Percentiles rank a stretch among this genome's conserved stretches.
phyloP scores from a whole-genome alignment of 2,113 vertebrate genomes.

The Vidua chalybeata region DNA sequence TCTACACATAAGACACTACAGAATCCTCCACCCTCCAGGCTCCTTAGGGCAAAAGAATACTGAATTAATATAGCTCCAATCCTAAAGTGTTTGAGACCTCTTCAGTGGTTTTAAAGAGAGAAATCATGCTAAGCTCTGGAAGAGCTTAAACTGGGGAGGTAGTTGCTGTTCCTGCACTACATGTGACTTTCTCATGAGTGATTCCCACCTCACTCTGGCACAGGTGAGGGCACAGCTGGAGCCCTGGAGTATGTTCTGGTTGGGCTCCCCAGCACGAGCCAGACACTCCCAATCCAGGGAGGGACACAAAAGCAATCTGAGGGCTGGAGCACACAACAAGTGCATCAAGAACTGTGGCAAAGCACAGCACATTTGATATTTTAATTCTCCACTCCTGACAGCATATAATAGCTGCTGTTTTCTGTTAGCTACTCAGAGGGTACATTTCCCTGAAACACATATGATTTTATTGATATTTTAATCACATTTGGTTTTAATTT shows the following conservation, averaged over 20 bases:
- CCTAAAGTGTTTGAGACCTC: not conserved
- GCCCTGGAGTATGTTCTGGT: not conserved
- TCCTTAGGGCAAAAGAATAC: not conserved
- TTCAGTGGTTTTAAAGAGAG: not conserved
- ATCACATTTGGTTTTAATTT: not conserved
- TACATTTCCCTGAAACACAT: not conserved
- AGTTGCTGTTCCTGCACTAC: not conserved
- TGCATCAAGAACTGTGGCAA: not conserved
- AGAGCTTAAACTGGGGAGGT: not conserved
- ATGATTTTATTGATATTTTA: not conserved
- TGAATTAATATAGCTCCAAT: not conserved
- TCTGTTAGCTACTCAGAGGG: not conserved
- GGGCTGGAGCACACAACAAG: rapidly evolving
- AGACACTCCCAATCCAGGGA: not conserved
- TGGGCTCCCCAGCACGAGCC: not conserved
- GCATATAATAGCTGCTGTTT: not conserved
- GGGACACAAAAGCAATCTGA: not conserved
- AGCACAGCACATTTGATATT: not conserved
- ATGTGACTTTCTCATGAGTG: rapidly evolving
- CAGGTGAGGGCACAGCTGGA: not conserved
- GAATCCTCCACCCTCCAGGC: not conserved
- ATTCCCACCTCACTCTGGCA: not conserved
- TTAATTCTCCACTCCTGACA: not conserved
- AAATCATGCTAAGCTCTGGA: not conserved
- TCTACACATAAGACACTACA: not conserved